Evolutionary conservation across 2,113 vertebrate genomes (phyloP).

Genomic region (Progne subis): DNA sequence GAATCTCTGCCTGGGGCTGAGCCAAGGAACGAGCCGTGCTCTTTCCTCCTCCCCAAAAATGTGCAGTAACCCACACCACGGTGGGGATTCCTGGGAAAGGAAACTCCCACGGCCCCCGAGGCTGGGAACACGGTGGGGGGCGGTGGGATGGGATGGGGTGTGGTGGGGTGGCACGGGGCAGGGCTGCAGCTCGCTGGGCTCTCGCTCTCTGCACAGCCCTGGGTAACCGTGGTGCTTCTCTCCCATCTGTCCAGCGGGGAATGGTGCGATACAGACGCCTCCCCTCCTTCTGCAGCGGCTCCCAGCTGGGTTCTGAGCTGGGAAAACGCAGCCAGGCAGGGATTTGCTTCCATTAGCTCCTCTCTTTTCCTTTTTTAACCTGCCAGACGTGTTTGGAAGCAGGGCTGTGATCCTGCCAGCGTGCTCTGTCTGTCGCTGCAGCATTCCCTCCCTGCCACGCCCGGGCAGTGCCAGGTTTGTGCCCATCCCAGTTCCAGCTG

Average conservation of each 20-base stretch:
- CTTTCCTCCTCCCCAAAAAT: accelerated
- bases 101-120: accelerated
- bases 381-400: neutral
- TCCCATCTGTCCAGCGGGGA: neutral
- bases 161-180: neutral
- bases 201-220: neutral
- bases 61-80: accelerated
- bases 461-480: neutral
- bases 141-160: neutral
- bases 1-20: neutral
- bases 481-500: neutral
- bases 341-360: neutral
- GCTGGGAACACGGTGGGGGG: neutral
- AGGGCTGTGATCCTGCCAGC: neutral
- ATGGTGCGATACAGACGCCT: neutral
- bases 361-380: neutral
- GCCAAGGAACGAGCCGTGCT: neutral
- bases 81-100: neutral
- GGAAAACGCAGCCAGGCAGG: neutral
- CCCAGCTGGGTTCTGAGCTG: neutral
- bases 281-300: neutral
- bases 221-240: accelerated
- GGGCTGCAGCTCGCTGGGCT: neutral
- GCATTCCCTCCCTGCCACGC: neutral
- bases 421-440: neutral